These are phyloP conservation scores for Troides oblongomaculatus DNA, from an alignment of 2,888 invertebrate species.

Conservation along the genomic window DNA sequence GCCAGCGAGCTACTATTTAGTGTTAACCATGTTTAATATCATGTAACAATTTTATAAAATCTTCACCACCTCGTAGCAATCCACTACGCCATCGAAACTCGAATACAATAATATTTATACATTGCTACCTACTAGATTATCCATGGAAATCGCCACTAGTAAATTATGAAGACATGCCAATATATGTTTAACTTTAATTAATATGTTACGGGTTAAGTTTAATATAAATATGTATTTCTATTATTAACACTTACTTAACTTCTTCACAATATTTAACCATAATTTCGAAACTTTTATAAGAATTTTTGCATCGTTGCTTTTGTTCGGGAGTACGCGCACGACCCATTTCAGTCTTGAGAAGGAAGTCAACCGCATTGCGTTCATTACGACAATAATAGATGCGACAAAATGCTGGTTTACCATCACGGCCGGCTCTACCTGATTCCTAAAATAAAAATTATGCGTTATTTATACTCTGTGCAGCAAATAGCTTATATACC, in stretches of 20 bases:
- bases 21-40: neutral
- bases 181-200: too few relatives aligned
- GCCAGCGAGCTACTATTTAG: conserved; percentile 57
- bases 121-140: too few relatives aligned
- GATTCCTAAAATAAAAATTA: conserved; percentile 86
- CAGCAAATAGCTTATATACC: neutral
- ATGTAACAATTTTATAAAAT: too few relatives aligned
- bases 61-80: too few relatives aligned
- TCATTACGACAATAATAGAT: conserved; percentile 93
- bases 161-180: too few relatives aligned
- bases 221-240: neutral
- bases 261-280: conserved; percentile 93
- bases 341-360: conserved; percentile 86
- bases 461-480: neutral
- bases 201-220: neutral
- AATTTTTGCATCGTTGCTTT: conserved; percentile 80
- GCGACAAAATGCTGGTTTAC: conserved; percentile 91
- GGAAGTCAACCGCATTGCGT: conserved; percentile 89
- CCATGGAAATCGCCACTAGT: too few relatives aligned
- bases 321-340: conserved; percentile 79
- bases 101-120: too few relatives aligned
- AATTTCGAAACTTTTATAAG: conserved; percentile 88
- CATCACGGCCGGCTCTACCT: conserved; percentile 97
- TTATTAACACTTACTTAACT: conserved; percentile 78
- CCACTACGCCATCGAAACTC: too few relatives aligned